A percentile compares a stretch with the other conserved stretches of the same genome.
These are phyloP conservation scores for Stenchaetothrips biformis DNA, from an alignment of 2,888 invertebrate genomes.

Conservation along the genomic window DNA sequence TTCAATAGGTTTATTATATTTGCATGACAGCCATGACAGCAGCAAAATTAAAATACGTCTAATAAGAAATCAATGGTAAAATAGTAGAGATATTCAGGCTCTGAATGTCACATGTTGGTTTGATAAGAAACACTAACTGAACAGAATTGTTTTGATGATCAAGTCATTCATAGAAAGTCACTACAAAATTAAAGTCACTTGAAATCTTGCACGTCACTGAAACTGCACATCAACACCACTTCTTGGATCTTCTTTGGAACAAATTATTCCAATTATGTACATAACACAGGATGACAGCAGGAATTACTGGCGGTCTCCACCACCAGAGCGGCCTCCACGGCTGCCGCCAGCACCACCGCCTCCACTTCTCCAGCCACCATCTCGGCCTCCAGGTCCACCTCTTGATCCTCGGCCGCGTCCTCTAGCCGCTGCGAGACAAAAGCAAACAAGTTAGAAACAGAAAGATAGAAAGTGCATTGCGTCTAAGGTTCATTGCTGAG, in stretches of 20 bases:
- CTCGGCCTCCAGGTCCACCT: neutral
- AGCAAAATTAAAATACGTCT: too few species aligned
- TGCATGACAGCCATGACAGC: too few species aligned
- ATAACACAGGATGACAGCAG: neutral
- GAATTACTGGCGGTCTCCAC: neutral
- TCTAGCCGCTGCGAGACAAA: slow-evolving; percentile 50
- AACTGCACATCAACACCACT: too few species aligned
- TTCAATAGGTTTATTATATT: neutral
- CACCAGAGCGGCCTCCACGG: neutral
- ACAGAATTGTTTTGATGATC: too few species aligned
- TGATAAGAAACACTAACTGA: too few species aligned
- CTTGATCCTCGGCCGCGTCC: slow-evolving; percentile 56
- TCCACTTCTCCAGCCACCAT: slow-evolving; percentile 17
- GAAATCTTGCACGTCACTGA: too few species aligned
- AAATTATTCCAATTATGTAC: neutral
- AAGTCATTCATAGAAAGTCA: too few species aligned
- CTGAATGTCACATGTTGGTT: too few species aligned
- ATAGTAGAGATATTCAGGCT: too few species aligned
- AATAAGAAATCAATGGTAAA: neutral
- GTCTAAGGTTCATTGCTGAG: too few species aligned
- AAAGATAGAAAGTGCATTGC: too few species aligned
- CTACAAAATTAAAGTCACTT: too few species aligned
- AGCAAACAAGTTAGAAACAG: slow-evolving; percentile 16
- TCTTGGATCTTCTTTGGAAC: neutral
- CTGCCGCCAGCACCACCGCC: neutral